Base-by-base conservation (phyloP, 2,113 vertebrate species). In the Sarotherodon lohbergeri region DNA sequence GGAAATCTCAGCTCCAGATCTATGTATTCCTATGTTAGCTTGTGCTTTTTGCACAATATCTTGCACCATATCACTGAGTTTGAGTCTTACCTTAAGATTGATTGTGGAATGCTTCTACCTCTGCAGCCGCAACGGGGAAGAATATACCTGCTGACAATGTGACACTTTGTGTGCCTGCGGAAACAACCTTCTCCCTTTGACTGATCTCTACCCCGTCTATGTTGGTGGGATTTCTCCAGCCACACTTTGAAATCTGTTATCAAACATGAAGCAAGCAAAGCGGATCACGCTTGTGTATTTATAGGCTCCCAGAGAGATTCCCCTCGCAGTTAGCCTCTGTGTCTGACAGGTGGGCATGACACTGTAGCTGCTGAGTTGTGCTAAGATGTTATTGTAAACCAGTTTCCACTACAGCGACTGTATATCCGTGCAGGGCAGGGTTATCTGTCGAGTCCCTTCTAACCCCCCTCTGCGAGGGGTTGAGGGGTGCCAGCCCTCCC, bases 261-360 rank as follows among this genome's bases (percentile, higher is more conserved):
- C 86, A 52, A 59, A 48, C 24, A 34, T 2, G 55, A 92, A 86
- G 29, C 85, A 92, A 89, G 90, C 88, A 91, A 14, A 39, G 56
- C 2, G 84, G 36, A 89, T 16, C 7, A 57, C 55, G 5, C 16
- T n/a, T 0, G 9, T 27, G 89, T 89, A 90, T 91, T 92, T 92
- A 88, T 94, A 90, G 90, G 41, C 59, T 55, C 63, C 79, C 34
- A 0, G 41, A 80, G 89, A 80, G 80, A 73, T 43, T 29, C 55
- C 81, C 83, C 83, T 54, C 52, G 10, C 11, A 3, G 55, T 68
- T 83, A 86, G 55, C 86, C 80, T 79, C 73, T 3, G 17, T 63
- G 43, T 81, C 76, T 59, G 86, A 89, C 91, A 92, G 90, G 89
- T 90, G 90, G 85, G 83, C 59, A 3, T 36, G 83, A 83, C 43